These are phyloP conservation scores for Meriones unguiculatus DNA, from an alignment of 2,113 vertebrate genomes.

Conservation along the genomic window DNA sequence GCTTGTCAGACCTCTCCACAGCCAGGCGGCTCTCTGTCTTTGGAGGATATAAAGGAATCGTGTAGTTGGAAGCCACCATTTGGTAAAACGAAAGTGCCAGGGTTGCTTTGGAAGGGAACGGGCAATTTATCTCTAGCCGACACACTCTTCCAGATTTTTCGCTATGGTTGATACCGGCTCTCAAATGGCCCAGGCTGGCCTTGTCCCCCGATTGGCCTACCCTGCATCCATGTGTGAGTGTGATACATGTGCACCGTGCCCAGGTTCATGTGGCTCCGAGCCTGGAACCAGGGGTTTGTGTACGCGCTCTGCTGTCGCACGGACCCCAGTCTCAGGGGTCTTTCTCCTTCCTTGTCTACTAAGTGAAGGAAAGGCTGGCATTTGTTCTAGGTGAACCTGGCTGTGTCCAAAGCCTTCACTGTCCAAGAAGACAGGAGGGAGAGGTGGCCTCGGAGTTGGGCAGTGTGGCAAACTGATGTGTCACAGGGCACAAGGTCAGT, in stretches of 20 bases:
- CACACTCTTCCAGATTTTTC: background rate
- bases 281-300: background rate
- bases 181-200: too few species aligned
- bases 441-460: background rate
- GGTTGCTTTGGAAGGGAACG: background rate
- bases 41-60: background rate
- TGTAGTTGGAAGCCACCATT: background rate
- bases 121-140: background rate
- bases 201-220: background rate
- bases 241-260: background rate
- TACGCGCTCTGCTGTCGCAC: background rate
- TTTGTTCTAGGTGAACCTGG: background rate
- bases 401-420: slow-evolving; percentile 6
- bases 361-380: background rate
- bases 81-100: slow-evolving; percentile 33
- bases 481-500: background rate
- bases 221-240: too few species aligned
- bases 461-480: background rate
- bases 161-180: background rate
- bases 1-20: background rate
- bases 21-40: background rate
- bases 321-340: too few species aligned
- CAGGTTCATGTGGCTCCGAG: background rate
- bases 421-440: slow-evolving; percentile 30
- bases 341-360: background rate